Evolutionary conservation across 2,888 invertebrate species (phyloP), one percentile per base, ranked within the genome.

Genomic region (Emmelina monodactyla): DNA sequence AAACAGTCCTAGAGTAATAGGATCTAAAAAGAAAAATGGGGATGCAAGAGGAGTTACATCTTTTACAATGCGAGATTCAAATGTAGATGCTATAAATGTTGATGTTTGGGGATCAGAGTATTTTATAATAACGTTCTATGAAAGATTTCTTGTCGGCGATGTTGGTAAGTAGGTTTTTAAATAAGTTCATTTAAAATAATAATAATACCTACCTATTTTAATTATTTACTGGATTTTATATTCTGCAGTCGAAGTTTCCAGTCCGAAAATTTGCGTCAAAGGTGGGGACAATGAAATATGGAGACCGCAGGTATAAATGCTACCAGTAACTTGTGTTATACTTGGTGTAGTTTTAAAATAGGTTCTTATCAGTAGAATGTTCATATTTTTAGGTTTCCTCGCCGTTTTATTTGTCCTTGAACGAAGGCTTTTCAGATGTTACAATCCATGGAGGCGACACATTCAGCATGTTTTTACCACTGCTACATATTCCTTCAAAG

Each of bases 11-110:
- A 80, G 82, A 37, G 68, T 62, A 36, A 64, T 85, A 45, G 63
- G 65, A 22, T 65, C 66, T 2, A 82, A 76, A 49, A 82, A 78
- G 53, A 78, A 81, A 57, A 78, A 66, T 44, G 72, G 71, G 14
- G 82, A 82, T 37, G 65, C 70, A 16, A 82, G 85, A 44, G 88
- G 85, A n/a, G 91, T 92, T 1, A 88, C 88, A 70, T 87, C 85
- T 35, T 89, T 91, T 44, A 91, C 91, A 0, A 44, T 92, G 15
- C 81, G 91, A 42, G 92, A 92, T 67, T 87, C 90, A 0, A 75
- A 83, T 12, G 59, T 82, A 1, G 87, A 89, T 57, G 85, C 87
- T 3, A 87, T 90, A 31, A 91, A 92, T 57, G 86, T 86, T 11
- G 87, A 88, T 40, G 87, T 85, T 41, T 92, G 92, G 92, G 91